phyloP scores from a whole-genome alignment of 2,888 invertebrate genomes.

The Epicampocera succincta region DNA sequence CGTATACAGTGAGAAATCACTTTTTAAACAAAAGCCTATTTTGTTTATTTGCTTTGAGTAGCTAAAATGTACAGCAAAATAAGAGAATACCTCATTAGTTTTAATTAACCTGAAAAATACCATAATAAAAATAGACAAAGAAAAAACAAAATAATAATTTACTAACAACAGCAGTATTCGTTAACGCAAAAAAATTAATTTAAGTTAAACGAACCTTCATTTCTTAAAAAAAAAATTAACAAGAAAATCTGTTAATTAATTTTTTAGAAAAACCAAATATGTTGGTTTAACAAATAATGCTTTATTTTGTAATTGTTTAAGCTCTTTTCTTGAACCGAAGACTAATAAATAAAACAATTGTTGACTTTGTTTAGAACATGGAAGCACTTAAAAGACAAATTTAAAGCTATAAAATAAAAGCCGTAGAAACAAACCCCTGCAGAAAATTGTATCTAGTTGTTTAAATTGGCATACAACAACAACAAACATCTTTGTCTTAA shows the following conservation, averaged over 20 bases:
- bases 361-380: conserved; percentile 34
- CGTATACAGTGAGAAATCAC: neutral
- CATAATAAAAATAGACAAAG: conserved; percentile 1
- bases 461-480: conserved; percentile 32
- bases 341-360: conserved; percentile 20
- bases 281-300: conserved; percentile 22
- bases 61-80: conserved; percentile 37
- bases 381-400: neutral
- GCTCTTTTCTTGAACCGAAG: conserved; percentile 30
- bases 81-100: conserved; percentile 79
- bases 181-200: conserved; percentile 19
- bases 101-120: conserved; percentile 73
- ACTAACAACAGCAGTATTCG: conserved; percentile 56
- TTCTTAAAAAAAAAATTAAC: conserved; percentile 2
- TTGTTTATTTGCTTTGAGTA: conserved; percentile 44
- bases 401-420: neutral
- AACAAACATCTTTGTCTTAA: conserved; percentile 35
- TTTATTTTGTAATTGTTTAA: conserved; percentile 65
- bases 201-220: neutral
- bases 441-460: neutral
- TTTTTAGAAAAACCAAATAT: conserved; percentile 34
- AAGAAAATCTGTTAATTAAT: neutral
- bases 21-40: conserved; percentile 42
- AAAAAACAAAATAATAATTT: conserved; percentile 37
- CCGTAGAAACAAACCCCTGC: neutral